These are phyloP conservation scores for Phyto melanocephala DNA, from an alignment of 2,888 invertebrate genomes.

Conservation along the genomic window DNA sequence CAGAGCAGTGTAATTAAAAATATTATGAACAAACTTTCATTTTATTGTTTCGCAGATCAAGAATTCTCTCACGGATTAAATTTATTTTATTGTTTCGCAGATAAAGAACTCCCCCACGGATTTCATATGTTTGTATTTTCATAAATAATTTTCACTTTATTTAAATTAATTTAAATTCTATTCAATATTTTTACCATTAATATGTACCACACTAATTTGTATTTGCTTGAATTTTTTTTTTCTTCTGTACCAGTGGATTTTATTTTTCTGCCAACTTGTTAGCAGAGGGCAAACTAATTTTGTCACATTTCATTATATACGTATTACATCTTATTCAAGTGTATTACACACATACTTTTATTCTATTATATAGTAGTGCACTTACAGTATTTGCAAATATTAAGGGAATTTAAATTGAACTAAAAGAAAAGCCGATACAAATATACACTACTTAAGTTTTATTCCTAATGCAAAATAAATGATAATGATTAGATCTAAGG, in stretches of 20 bases:
- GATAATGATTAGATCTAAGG: too few relatives aligned
- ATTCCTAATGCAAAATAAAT: too few relatives aligned
- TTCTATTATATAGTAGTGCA: background rate
- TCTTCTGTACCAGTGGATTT: background rate
- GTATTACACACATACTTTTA: background rate
- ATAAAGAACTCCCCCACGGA: too few relatives aligned
- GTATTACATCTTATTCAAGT: conserved; percentile 9
- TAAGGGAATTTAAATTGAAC: background rate
- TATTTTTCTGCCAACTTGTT: conserved; percentile 45
- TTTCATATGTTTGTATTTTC: too few relatives aligned
- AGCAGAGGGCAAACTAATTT: conserved; percentile 49
- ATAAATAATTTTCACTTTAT: too few relatives aligned
- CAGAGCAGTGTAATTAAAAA: too few relatives aligned
- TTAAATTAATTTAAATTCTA: too few relatives aligned
- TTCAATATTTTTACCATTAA: too few relatives aligned
- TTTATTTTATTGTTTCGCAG: too few relatives aligned
- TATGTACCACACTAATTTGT: background rate
- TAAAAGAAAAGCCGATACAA: background rate
- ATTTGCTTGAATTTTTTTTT: background rate
- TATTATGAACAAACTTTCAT: too few relatives aligned
- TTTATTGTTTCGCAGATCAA: too few relatives aligned
- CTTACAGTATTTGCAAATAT: background rate
- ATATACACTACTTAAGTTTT: background rate
- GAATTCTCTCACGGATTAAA: too few relatives aligned
- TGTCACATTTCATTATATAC: conserved; percentile 48